A percentile compares a stretch with the other conserved stretches of the same genome.
Evolutionary conservation across 2,113 vertebrate species (phyloP).

Genomic region (Gymnorhina tibicen): DNA sequence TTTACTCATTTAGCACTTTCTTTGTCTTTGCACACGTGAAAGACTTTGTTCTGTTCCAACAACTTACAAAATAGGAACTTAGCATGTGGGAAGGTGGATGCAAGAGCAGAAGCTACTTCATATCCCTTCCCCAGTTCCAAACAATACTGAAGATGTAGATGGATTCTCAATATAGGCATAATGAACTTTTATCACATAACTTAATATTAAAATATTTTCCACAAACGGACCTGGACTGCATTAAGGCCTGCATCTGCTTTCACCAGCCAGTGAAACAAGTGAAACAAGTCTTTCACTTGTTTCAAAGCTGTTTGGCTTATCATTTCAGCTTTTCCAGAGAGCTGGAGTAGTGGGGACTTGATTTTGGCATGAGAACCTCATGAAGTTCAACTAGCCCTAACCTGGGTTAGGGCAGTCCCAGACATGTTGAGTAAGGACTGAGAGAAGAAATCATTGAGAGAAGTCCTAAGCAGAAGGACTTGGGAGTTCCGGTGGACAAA

Average conservation of each 20-base stretch:
- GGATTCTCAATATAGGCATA: background rate
- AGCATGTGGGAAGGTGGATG: background rate
- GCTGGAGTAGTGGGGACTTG: background rate
- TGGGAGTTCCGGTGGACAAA: accelerated
- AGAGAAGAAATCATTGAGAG: background rate
- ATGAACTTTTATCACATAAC: background rate
- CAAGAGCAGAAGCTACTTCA: accelerated
- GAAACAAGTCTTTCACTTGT: background rate
- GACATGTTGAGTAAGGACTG: background rate
- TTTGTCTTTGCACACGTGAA: background rate
- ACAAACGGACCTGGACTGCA: background rate
- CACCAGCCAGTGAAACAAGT: background rate
- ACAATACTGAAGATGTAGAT: background rate
- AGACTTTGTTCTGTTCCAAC: background rate
- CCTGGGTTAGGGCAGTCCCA: background rate
- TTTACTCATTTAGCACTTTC: background rate
- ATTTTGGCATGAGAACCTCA: background rate
- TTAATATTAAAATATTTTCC: background rate
- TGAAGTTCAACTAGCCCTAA: too few species aligned
- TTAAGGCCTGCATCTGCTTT: background rate
- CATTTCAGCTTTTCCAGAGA: background rate
- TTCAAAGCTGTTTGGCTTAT: background rate
- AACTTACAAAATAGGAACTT: background rate
- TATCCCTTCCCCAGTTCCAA: background rate
- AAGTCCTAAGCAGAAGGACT: background rate